Base-by-base conservation (phyloP, 2,888 invertebrate species). In the Leptopterna dolabrata region DNA sequence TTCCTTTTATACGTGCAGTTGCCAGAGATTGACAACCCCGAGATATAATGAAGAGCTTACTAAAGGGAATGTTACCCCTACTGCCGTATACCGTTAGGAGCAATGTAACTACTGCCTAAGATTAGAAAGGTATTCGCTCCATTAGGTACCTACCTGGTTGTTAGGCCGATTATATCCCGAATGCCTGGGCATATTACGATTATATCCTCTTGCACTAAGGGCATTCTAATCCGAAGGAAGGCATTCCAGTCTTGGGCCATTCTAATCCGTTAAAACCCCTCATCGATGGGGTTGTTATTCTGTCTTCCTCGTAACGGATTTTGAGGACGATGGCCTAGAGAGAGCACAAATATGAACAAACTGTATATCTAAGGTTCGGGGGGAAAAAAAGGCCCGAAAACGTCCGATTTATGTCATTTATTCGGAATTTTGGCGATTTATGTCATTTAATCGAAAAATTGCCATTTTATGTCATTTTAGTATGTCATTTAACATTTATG, bases 31-130 rank as follows among this genome's bases (percentile, higher is more conserved):
- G 51, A 51, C 51, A 51, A 51, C 51, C 51, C 51, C 51, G 16
- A 51, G 51, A 51, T 51, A 51, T 71, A 71, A 71, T 71, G 71
- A 71, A 71, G 71, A 71, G 71, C 71, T 71, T 30, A 71, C 71
- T 71, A 71, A 71, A 71, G 71, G 71, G 71, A 51, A 51, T 51
- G 51, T 51, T 51, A 51, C 16, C 51, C 51, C 51, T 51, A 51
- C 51, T 51, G 14, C 71, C 30, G 71, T 71, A 71, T 30, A 71
- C 71, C 27, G 19, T 71, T 71, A 71, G 71, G 71, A 71, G 71
- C 71, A 71, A 71, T 71, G 71, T 71, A 71, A 71, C 71, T 24
- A 71, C 71, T 71, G 71, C 51, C 51, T 51, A 51, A 51, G 51
- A 51, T 51, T 51, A 51, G 51, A 51, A 51, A 51, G 51, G 51